A percentile compares a stretch with the other conserved stretches of the same genome.
Evolutionary conservation across 1,140 invertebrate species (phyloP).

Genomic region (Micrasema longulum): DNA sequence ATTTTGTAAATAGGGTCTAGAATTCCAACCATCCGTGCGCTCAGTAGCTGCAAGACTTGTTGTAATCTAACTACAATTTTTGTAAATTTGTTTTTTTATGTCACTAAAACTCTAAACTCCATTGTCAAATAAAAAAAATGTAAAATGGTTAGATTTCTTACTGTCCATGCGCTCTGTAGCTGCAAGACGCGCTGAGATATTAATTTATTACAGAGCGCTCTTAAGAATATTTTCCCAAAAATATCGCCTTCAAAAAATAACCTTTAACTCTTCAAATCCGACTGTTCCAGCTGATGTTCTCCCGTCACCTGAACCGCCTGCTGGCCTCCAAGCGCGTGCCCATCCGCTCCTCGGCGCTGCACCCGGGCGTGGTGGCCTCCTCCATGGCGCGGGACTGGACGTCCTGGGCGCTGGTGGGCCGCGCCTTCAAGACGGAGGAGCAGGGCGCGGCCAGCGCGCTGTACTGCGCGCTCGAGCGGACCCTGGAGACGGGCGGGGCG

Average conservation of each 20-base stretch:
- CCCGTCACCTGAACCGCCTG: conserved; percentile 75
- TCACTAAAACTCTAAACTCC: too few species aligned
- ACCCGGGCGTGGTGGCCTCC: conserved; percentile 91
- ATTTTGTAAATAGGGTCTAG: too few species aligned
- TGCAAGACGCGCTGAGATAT: too few species aligned
- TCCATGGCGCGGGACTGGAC: conserved; percentile 67
- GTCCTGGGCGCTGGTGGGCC: background rate
- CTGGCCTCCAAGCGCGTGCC: conserved; percentile 69
- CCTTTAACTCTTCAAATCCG: too few species aligned
- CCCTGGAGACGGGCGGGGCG: conserved; percentile 78
- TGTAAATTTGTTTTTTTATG: background rate
- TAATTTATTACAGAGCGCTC: background rate
- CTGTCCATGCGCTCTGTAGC: too few species aligned
- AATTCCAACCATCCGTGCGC: too few species aligned
- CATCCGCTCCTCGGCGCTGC: conserved; percentile 80
- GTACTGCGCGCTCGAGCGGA: conserved; percentile 77
- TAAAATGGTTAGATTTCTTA: too few species aligned
- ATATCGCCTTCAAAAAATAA: background rate
- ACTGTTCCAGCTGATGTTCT: conserved; percentile 74
- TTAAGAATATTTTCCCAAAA: background rate
- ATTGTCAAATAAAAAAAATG: too few species aligned
- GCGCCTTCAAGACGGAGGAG: conserved; percentile 1
- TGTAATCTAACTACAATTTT: too few species aligned
- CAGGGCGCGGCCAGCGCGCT: conserved; percentile 76
- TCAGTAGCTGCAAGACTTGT: too few species aligned